Conservation (phyloP, 2,888 invertebrate genomes). For the Mellilla xanthometata region DNA sequence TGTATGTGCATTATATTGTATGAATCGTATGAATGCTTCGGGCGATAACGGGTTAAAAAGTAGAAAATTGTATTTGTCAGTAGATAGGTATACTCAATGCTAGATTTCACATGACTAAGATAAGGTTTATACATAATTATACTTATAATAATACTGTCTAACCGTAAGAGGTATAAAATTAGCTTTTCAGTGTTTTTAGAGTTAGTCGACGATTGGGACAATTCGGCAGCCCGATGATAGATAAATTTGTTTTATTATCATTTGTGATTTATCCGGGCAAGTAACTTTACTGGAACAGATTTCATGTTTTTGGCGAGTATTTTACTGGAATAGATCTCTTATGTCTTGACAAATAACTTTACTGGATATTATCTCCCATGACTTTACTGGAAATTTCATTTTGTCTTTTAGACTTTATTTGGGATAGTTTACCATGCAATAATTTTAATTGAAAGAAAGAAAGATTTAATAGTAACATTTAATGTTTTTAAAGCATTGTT, state of each 20-base stretch:
- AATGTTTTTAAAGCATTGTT: no score
- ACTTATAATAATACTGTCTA: conserved; percentile 36
- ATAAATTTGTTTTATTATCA: conserved; percentile 64
- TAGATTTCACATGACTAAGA: conserved; percentile 59
- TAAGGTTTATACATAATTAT: conserved; percentile 33
- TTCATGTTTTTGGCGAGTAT: no score
- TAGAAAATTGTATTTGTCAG: conserved; percentile 56
- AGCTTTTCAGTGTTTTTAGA: conserved; percentile 83
- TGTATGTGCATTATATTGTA: conserved; percentile 9
- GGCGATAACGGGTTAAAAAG: conserved; percentile 74
- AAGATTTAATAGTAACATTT: no score
- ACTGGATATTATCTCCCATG: no score
- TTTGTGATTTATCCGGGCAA: conserved; percentile 4
- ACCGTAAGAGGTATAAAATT: conserved; percentile 64
- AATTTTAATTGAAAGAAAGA: no score
- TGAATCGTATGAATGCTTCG: conserved; percentile 49
- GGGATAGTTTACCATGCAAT: no score
- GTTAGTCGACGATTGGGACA: conserved; percentile 82
- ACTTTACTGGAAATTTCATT: no score
- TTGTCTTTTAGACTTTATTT: no score
- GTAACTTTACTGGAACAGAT: no score
- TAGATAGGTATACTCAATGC: conserved; percentile 75
- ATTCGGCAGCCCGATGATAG: conserved; percentile 69
- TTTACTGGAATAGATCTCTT: no score
- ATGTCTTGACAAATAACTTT: no score